These are phyloP conservation scores for Plebejus melissa DNA, from an alignment of 2,888 invertebrate genomes.

Conservation along the genomic window DNA sequence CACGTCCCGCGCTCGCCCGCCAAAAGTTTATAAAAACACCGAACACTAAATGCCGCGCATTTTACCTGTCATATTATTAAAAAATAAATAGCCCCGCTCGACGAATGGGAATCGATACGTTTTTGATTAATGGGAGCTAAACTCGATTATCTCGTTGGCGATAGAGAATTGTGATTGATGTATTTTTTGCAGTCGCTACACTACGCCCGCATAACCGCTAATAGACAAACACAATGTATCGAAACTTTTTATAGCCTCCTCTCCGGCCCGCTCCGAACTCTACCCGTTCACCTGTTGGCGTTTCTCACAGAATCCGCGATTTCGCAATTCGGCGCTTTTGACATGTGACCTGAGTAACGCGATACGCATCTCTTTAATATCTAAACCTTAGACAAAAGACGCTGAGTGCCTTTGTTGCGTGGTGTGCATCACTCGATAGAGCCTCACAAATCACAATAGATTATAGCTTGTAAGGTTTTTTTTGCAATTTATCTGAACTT, in stretches of 20 bases:
- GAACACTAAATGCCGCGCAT: slow-evolving; percentile 74
- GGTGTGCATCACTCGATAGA: slow-evolving; percentile 8
- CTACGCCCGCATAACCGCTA: slow-evolving; percentile 55
- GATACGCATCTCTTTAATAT: slow-evolving; percentile 50
- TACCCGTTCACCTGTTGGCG: slow-evolving; percentile 68
- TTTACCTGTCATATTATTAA: slow-evolving; percentile 76
- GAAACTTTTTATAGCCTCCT: slow-evolving; percentile 33
- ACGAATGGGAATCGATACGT: slow-evolving; percentile 70
- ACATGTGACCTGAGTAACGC: slow-evolving; percentile 57
- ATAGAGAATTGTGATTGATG: slow-evolving; percentile 48
- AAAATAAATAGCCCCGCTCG: slow-evolving; percentile 61
- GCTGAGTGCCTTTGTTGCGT: slow-evolving; percentile 34
- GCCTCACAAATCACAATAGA: slow-evolving; percentile 29
- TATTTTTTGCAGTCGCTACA: slow-evolving; percentile 45
- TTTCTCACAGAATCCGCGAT: slow-evolving; percentile 39
- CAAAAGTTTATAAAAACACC: slow-evolving; percentile 46
- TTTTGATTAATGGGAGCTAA: slow-evolving; percentile 69
- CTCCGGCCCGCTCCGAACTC: slow-evolving; percentile 33
- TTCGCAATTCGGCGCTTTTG: slow-evolving; percentile 53
- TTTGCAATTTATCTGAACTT: slow-evolving; percentile 10
- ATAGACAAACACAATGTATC: slow-evolving; percentile 45
- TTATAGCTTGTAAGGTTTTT: slow-evolving; percentile 2
- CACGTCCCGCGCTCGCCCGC: not conserved
- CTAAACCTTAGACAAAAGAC: slow-evolving; percentile 22
- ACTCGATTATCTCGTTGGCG: slow-evolving; percentile 69